Evolutionary conservation across 2,797 vertebrate genomes (phyloP).

Genomic region (Karalla daura): DNA sequence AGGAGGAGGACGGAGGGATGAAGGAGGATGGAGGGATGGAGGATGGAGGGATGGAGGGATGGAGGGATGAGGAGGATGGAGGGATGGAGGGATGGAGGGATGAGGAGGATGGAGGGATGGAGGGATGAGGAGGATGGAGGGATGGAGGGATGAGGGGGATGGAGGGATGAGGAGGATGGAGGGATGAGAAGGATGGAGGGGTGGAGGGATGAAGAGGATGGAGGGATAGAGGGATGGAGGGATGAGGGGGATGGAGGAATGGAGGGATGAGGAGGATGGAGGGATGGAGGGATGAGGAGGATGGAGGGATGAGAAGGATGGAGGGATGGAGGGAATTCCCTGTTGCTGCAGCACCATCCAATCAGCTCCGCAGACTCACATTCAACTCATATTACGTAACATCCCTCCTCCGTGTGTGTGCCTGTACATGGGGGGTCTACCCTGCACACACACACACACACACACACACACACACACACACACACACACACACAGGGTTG

Average conservation of each 20-base stretch:
- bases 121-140: not conserved
- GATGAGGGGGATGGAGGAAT: not conserved
- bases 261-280: not conserved
- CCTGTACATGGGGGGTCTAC: slow-evolving; percentile 30
- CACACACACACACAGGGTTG: too few relatives aligned
- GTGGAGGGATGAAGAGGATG: not conserved
- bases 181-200: fast-evolving
- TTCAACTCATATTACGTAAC: slow-evolving; percentile 51
- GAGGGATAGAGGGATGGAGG: not conserved
- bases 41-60: not conserved
- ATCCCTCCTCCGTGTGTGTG: not conserved
- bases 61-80: not conserved
- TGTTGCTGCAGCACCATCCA: slow-evolving; percentile 65
- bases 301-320: not conserved
- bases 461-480: slow-evolving; percentile 32
- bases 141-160: too few relatives aligned
- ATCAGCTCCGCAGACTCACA: slow-evolving; percentile 34
- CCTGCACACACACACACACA: not conserved
- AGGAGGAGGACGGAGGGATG: not conserved
- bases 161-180: too few relatives aligned
- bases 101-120: not conserved
- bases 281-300: slow-evolving; percentile 61
- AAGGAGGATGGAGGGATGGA: not conserved
- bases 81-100: not conserved
- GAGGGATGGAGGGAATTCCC: slow-evolving; percentile 76